Conservation (phyloP, 1,140 invertebrate species). For the Cydia strobilella region DNA sequence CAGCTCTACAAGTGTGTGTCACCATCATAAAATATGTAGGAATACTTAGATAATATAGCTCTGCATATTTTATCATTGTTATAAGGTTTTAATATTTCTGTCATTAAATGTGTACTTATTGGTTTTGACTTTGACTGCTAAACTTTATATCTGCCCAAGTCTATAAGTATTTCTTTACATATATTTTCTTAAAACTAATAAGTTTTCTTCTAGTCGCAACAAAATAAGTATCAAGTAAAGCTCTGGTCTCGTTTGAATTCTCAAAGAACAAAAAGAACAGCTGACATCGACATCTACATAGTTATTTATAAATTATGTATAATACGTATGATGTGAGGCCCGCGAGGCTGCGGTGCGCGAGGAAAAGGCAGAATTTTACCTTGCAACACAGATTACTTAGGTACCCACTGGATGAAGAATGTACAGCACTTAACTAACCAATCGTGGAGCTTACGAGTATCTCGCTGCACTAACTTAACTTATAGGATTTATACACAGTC, state of each 20-base stretch:
- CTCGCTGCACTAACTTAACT: too few relatives aligned
- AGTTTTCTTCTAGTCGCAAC: background rate
- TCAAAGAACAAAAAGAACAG: conserved; percentile 29
- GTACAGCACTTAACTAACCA: background rate
- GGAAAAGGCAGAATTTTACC: conserved; percentile 15
- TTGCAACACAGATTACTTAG: background rate
- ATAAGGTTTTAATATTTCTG: too few relatives aligned
- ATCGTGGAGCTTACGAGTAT: too few relatives aligned
- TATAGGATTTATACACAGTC: too few relatives aligned
- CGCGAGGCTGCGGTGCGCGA: background rate
- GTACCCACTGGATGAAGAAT: background rate
- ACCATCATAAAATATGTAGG: too few relatives aligned
- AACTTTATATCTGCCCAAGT: too few relatives aligned
- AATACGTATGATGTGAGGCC: conserved; percentile 19
- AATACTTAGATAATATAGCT: too few relatives aligned
- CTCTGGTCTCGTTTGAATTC: conserved; percentile 7
- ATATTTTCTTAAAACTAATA: background rate
- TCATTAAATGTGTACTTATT: too few relatives aligned
- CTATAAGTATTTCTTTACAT: background rate
- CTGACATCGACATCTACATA: conserved; percentile 27
- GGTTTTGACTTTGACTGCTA: too few relatives aligned
- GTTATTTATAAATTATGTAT: conserved; percentile 29
- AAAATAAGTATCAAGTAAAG: background rate
- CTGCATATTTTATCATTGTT: too few relatives aligned
- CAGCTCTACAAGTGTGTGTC: too few relatives aligned